Evolutionary conservation across 2,888 invertebrate species (phyloP), one percentile per base, ranked within the genome.

Genomic region (Tetragnatha montana): DNA sequence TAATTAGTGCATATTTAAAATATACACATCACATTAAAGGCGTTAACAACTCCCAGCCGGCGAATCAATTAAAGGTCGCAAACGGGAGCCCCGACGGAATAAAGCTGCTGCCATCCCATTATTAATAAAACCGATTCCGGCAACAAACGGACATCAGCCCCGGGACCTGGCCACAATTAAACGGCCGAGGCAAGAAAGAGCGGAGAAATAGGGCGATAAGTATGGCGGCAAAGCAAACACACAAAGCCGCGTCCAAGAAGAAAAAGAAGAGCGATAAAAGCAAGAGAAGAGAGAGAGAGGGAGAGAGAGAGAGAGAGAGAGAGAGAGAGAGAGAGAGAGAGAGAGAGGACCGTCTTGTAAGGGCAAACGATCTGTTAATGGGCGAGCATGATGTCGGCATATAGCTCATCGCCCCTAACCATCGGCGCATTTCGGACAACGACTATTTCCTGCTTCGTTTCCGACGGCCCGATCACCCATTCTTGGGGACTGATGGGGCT

Each of bases 281-380:
- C 19, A 73, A 81, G 78, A 17, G 50, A 50, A 71, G 50, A 73
- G 75, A 75, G 69, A 1, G 75, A 69, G 50, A 17, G 50, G 17
- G 19, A 8, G 76, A 19, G 71, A 71, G n/a, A 73, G 73, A 21
- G 19, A 60, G 73, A 51, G 47, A 68, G 35, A 12, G 60, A 74
- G 47, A 17, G 19, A 47, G n/a, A n/a, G n/a, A n/a, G n/a, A n/a
- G n/a, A n/a, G n/a, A 70, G 51, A 71, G 73, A 79, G 50, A 73
- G 47, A 68, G 71, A 35, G 73, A 74, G 21, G 74, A 81, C 68
- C 75, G 74, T 74, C 89, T 84, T 80, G 89, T 81, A 84, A 89
- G 89, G 84, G 75, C 89, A 89, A 89, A 89, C 89, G 89, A 89
- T 89, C 80, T 81, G 89, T 84, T 89, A 89, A 89, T 89, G 89